These are phyloP conservation scores for Chrysocyon brachyurus DNA, from an alignment of 2,797 vertebrate genomes.

Conservation along the genomic window DNA sequence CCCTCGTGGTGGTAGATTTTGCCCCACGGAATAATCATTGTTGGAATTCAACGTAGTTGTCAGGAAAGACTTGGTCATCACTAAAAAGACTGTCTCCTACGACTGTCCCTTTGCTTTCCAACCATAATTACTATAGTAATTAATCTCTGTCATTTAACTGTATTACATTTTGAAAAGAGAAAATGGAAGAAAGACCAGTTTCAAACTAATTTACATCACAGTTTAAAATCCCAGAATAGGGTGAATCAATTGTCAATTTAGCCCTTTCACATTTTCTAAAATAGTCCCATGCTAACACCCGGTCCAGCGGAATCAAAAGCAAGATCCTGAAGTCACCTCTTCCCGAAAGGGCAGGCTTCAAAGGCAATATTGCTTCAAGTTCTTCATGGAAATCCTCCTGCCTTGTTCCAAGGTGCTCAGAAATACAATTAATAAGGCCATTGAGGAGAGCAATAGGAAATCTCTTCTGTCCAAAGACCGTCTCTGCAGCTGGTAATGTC, in stretches of 20 bases:
- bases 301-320: background rate
- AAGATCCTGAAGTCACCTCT: conserved; percentile 33
- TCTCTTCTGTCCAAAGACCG: background rate
- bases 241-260: conserved; percentile 90
- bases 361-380: background rate
- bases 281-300: conserved; percentile 71
- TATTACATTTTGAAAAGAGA: conserved; percentile 92
- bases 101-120: conserved; percentile 91
- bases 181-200: conserved; percentile 91
- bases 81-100: conserved; percentile 87
- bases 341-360: conserved; percentile 43
- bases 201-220: conserved; percentile 91
- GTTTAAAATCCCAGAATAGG: conserved; percentile 89
- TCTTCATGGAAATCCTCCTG: conserved; percentile 35
- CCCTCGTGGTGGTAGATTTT: conserved; percentile 86
- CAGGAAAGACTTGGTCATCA: conserved; percentile 90
- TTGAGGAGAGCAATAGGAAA: background rate
- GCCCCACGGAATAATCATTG: conserved; percentile 87
- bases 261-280: conserved; percentile 85
- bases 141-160: conserved; percentile 93
- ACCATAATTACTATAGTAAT: conserved; percentile 92
- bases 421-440: conserved; percentile 44
- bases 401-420: conserved; percentile 36
- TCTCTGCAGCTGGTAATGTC: conserved; percentile 4
- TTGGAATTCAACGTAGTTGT: conserved; percentile 89